These are phyloP conservation scores for Microcebus griseorufus DNA, from an alignment of 2,113 vertebrate species.

Conservation along the genomic window DNA sequence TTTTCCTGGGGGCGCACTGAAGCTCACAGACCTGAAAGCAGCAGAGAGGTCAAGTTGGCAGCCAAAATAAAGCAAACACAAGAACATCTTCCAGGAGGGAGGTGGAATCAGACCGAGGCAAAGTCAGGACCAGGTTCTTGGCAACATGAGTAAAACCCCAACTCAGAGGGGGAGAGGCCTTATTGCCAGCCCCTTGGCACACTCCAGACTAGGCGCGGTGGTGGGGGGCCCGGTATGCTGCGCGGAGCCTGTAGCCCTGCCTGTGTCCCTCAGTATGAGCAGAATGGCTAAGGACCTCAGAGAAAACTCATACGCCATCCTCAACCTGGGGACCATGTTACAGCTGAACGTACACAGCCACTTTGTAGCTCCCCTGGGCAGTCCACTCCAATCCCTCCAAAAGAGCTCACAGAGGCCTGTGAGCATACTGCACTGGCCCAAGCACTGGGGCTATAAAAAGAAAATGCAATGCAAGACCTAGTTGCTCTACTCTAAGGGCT, in stretches of 20 bases:
- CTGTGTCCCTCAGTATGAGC: background rate
- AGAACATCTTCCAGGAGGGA: slow-evolving; percentile 17
- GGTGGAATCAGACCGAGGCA: background rate
- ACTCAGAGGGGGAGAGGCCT: background rate
- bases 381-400: background rate
- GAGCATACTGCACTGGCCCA: background rate
- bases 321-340: background rate
- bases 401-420: background rate
- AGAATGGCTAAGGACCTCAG: background rate
- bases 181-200: background rate
- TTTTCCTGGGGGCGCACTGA: background rate
- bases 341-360: background rate
- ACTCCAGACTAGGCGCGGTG: background rate
- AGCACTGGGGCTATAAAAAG: background rate
- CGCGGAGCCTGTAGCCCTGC: background rate
- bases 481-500: background rate
- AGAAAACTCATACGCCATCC: background rate
- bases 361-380: background rate
- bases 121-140: background rate
- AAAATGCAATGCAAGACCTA: background rate
- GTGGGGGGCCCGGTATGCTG: background rate
- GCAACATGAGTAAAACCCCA: background rate
- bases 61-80: slow-evolving; percentile 5
- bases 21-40: slow-evolving; percentile 6
- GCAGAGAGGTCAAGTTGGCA: background rate